Evolutionary conservation across 2,113 vertebrate species (phyloP), one percentile per base, ranked within the genome.

Genomic region (Poeciliopsis retropinna): DNA sequence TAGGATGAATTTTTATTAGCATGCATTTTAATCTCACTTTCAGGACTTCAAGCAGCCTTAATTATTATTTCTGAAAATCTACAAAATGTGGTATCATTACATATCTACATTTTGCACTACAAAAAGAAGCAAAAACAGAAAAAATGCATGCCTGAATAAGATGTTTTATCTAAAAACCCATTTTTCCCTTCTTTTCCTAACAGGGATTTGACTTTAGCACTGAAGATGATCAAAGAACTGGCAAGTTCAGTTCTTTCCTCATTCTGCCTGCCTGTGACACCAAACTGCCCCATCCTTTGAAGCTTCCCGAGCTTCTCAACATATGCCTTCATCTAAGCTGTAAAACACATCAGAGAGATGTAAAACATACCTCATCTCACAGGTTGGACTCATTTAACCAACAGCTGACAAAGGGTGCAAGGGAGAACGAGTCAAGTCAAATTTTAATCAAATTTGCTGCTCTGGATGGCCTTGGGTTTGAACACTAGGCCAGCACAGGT

Each of bases 151-250:
- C 57, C 73, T 75, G 64, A 87, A 76, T 64, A 39, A 57, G 19
- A 85, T 41, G 66, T 75, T 72, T 79, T 81, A 70, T 76, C 60
- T 60, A 60, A 72, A 88, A 80, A 70, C 79, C 47, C 17, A 31
- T 64, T 73, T 76, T 75, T 41, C 63, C 72, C 34, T 37, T 37
- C 73, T 75, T 66, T 66, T 64, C 57, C 60, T 66, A 80, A 82
- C 72, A 67, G 70, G 64, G 57, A 75, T 10, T 60, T 70, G 72
- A 67, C 87, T 84, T 86, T 70, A 84, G 68, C 79, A 70, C 68
- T 75, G 85, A 80, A 62, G 67, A 77, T 73, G 81, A 89, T 90
- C 88, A 91, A 90, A 90, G 88, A 76, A 79, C 84, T 81, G 78
- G 86, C 76, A 78, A 77, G 73, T 84, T 81, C 22, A 76, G 76